Evolutionary conservation across 2,888 invertebrate species (phyloP), one percentile per base, ranked within the genome.

Genomic region (Leptothorax acervorum): DNA sequence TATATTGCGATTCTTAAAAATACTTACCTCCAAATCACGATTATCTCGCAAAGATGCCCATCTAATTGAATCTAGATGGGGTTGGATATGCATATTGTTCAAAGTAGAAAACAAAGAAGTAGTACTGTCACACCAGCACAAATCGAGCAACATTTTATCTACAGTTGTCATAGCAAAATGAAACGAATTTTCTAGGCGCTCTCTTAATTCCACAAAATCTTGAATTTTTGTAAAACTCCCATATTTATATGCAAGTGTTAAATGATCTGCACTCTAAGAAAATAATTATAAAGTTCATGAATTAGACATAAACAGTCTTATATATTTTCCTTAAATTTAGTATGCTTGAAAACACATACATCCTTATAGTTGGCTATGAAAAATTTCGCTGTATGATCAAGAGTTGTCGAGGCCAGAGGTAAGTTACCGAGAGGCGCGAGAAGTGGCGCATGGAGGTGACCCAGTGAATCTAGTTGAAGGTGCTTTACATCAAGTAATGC

Each of bases 221-320:
- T 97, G 97, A 89, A 99, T 96, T 96, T 99, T 99, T 90, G 97
- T 97, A 95, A 99, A 99, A 65, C 99, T 98, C 15, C 99, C 99
- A 95, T 97, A 99, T 94, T 99, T 99, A 95, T 99, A 99, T 11
- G 98, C 98, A 92, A 98, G 97, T 42, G 98, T 98, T 78, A 99
- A 96, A 94, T 98, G 98, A 94, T 99, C 99, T 70, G 98, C 96
- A 92, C 98, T 98, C 98, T 98, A 95, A 73, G 94, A 35, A 66
- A 48, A 68, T 3, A 79, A 35, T n/a, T 28, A 31, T 18, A 48
- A 48, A 79, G 48, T 63, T n/a, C 51, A 84, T 9, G 11, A 86
- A 78, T 85, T 60, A 70, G 3, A 55, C 8, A 60, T 8, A 70
- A 28, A 75, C 70, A 63, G 35, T 28, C 11, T 35, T 31, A 42